A percentile compares a stretch with the other conserved stretches of the same genome.
Evolutionary conservation across 2,888 invertebrate genomes (phyloP).

Genomic region (Phyllotreta striolata): DNA sequence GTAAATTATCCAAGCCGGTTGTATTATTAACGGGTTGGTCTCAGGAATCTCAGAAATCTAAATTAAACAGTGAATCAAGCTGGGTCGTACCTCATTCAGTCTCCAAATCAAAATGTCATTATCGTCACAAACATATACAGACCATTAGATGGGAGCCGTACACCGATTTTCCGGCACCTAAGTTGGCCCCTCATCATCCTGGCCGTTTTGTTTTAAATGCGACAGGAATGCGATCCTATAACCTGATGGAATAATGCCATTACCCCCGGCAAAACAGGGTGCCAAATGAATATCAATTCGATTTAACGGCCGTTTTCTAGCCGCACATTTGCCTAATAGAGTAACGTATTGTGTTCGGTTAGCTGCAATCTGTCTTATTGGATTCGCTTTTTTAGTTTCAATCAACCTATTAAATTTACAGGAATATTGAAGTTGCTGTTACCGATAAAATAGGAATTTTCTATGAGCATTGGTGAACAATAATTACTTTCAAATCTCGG

Average conservation of each 20-base stretch:
- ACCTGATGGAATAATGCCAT: conserved; percentile 36
- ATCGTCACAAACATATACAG: conserved; percentile 13
- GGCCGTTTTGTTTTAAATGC: conserved; percentile 21
- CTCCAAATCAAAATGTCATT: conserved; percentile 9
- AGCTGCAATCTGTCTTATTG: no score
- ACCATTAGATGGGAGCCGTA: conserved; percentile 4
- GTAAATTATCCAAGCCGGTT: no score
- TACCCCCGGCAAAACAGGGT: conserved; percentile 16
- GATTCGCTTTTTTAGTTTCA: no score
- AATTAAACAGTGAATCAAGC: conserved; percentile 16
- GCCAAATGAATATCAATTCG: conserved; percentile 37
- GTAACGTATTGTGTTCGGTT: conserved; percentile 18
- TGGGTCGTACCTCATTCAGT: conserved; percentile 10
- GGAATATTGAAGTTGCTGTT: not conserved
- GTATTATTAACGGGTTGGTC: conserved; percentile 1
- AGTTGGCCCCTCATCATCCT: not conserved
- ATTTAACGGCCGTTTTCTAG: conserved; percentile 33
- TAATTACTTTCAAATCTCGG: conserved; percentile 9
- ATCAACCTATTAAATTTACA: no score
- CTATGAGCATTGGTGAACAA: not conserved
- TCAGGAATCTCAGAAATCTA: conserved; percentile 5
- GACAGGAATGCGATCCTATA: conserved; percentile 32
- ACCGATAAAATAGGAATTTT: not conserved
- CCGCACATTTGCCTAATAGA: conserved; percentile 37
- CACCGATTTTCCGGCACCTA: not conserved